Evolutionary conservation across 2,113 vertebrate species (phyloP), one percentile per base, ranked within the genome.

Genomic region (Cygnus buccinator): DNA sequence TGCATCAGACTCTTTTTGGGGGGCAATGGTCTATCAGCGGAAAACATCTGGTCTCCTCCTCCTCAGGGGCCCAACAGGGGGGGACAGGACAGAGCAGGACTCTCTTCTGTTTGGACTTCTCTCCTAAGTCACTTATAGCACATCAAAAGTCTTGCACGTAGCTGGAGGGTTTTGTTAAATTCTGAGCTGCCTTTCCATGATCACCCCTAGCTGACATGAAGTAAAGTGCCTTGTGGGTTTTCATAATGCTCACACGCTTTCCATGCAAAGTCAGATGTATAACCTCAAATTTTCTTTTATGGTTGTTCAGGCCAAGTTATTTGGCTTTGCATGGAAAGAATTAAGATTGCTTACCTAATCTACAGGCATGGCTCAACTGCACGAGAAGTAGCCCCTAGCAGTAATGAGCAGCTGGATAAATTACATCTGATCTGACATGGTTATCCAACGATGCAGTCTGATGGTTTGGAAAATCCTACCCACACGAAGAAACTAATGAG

Each of bases 391-490:
- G 29, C 10, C 43, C 11, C 22, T 22, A 57, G 29, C 43, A 44
- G 12, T 22, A 46, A 10, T 0, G 9, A 68, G 55, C 28, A 63
- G 21, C 39, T 65, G 67, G 46, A 21, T 48, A 85, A 72, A 50
- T 5, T 20, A 76, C 20, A 66, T 29, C 37, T 84, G 54, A 55
- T 35, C 63, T 20, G 33, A 61, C 79, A 52, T 0, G 0, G 3
- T 14, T 9, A 0, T 39, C 14, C 46, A 31, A 75, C 0, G 0
- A 26, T 1, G 2, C 7, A 1, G 6, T 70, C 12, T 23, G 41
- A 12, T 21, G 28, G 35, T 33, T 52, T 61, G 63, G 50, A 46
- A 75, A 75, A 48, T 31, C 52, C 31, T 31, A 72, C 43, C 22
- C 19, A 5, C 2, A 31, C 25, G 26, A 62, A 31, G 31, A 67